phyloP scores from a whole-genome alignment of 2,797 vertebrate genomes.

The Mionectes olivaceus region DNA sequence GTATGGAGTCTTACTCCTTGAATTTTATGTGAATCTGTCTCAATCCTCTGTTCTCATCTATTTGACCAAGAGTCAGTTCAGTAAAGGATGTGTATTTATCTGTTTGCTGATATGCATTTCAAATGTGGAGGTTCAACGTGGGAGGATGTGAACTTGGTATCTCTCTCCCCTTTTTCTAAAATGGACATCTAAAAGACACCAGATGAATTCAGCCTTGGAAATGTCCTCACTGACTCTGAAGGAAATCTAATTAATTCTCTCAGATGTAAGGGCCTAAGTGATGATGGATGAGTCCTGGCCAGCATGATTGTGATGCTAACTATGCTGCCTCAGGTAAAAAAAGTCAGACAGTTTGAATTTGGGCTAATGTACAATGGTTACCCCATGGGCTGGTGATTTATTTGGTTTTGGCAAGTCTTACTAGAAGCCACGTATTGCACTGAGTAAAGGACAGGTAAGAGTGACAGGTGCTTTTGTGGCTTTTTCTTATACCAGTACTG shows the following conservation, averaged over 20 bases:
- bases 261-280: not conserved
- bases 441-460: not conserved
- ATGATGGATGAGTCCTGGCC: not conserved
- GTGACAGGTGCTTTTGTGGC: not conserved
- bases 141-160: not conserved
- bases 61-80: not conserved
- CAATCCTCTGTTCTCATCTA: not conserved
- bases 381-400: not conserved
- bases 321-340: not conserved
- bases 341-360: not conserved
- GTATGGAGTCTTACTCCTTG: not conserved
- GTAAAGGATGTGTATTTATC: not conserved
- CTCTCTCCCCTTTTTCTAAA: not conserved
- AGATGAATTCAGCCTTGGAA: not conserved
- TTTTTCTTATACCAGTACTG: not conserved
- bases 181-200: not conserved
- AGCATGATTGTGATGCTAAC: not conserved
- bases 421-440: not conserved
- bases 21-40: not conserved
- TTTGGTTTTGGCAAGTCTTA: not conserved
- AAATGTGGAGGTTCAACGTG: not conserved
- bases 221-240: not conserved
- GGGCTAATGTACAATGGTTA: not conserved
- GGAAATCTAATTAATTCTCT: not conserved
- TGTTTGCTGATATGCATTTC: not conserved